Percentiles rank a stretch among this genome's conserved stretches.
Conservation (phyloP, 2,888 invertebrate genomes). For the Agrochola macilenta region DNA sequence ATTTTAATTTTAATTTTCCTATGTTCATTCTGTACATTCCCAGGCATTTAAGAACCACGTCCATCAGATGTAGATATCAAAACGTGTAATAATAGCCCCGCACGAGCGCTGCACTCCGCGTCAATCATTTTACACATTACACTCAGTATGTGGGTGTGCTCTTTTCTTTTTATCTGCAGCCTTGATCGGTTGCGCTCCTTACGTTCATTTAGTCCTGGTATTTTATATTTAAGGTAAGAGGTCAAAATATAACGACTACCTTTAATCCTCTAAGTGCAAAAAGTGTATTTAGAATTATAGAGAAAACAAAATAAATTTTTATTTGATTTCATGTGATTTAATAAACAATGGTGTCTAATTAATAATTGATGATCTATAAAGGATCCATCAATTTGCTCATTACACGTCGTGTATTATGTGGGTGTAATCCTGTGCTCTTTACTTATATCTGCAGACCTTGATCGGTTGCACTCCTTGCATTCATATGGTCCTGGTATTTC, state of each 20-base stretch:
- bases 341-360: neutral
- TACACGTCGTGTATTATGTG: constrained; percentile 26
- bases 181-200: constrained; percentile 64
- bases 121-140: constrained; percentile 68
- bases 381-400: constrained; percentile 28
- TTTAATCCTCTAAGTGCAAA: neutral
- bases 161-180: constrained; percentile 66
- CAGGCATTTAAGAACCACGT: constrained; percentile 35
- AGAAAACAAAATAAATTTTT: neutral
- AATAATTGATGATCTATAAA: neutral
- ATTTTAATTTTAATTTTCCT: neutral
- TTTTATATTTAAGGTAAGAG: constrained; percentile 33
- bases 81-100: constrained; percentile 62
- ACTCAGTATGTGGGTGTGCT: constrained; percentile 60
- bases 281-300: neutral
- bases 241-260: constrained; percentile 8
- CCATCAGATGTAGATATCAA: constrained; percentile 67
- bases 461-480: constrained; percentile 58
- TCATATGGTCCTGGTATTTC: constrained; percentile 61
- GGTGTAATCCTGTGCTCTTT: constrained; percentile 44
- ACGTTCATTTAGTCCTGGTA: constrained; percentile 63
- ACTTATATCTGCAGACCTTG: constrained; percentile 61
- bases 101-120: constrained; percentile 62
- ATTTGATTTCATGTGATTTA: neutral
- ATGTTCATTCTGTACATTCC: constrained; percentile 42